Evolutionary conservation across 1,140 invertebrate species (phyloP), one percentile per base, ranked within the genome.

Genomic region (Hylyphantes graminicola): DNA sequence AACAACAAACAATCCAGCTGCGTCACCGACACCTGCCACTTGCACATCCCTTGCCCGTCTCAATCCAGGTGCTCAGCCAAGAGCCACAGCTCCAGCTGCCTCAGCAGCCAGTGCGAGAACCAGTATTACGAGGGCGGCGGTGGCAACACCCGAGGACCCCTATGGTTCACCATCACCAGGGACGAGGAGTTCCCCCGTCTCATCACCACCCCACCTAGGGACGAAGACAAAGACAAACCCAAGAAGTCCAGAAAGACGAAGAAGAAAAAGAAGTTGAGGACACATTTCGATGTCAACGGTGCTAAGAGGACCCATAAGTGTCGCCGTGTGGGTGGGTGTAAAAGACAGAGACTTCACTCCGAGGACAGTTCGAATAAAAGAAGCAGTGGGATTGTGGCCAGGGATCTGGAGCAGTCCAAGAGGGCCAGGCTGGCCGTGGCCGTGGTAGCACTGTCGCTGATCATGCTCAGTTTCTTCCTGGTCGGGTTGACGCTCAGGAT

Each of bases 401-500:
- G 70, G 48, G 73, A 75, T 35, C 94, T 95, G 82, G 94, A 95
- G 87, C 89, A 96, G 85, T 94, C 95, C 1, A 93, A 93, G 78
- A 92, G 94, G 68, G 95, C 95, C 11, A 93, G 94, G 83, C 96
- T 95, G 93, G 96, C 95, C 54, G 96, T 97, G 88, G 94, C 96
- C 88, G 94, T 94, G 85, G 96, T 95, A 21, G 95, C 95, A 59
- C 94, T 95, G 87, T 91, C 96, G 63, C 91, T 97, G 55, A 92
- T 96, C 15, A 93, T 95, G 85, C 94, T 96, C 91, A 96, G 95
- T 88, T 92, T 97, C 85, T 91, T 96, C 75, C 90, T 96, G 19
- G 95, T 97, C n/a, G 95, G 95, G 2, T 93, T 96, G 59, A 97
- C 95, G 0, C 90, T 97, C 4, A 90, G 95, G 55, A 96, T 97